Evolutionary conservation across 2,888 invertebrate genomes (phyloP).

Genomic region (Anaspis maculata): DNA sequence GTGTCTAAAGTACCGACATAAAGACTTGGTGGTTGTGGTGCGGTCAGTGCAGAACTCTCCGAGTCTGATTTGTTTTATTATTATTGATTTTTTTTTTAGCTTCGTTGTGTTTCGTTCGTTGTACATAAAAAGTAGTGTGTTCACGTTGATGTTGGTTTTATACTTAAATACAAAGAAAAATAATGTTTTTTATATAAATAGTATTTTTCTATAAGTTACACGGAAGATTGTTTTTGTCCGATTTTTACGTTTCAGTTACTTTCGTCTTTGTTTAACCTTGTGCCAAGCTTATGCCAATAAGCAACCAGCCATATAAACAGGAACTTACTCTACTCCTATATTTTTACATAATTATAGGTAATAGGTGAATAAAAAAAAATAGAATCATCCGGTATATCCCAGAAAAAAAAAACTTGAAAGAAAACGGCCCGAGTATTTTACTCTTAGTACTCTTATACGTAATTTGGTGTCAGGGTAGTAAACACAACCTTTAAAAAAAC

Average conservation of each 20-base stretch:
- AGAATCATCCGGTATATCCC: constrained; percentile 11
- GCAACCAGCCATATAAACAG: constrained; percentile 25
- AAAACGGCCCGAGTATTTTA: constrained; percentile 48
- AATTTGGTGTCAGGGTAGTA: constrained; percentile 81
- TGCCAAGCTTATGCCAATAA: constrained; percentile 27
- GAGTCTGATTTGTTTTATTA: constrained; percentile 4
- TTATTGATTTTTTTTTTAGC: constrained; percentile 22
- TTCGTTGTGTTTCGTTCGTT: constrained; percentile 33
- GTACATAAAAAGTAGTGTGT: constrained; percentile 37
- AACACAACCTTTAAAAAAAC: constrained; percentile 37
- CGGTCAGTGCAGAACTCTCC: neutral
- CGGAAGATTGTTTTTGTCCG: too few species aligned
- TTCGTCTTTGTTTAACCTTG: constrained; percentile 25
- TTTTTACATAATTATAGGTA: constrained; percentile 21
- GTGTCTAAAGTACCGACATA: constrained; percentile 74
- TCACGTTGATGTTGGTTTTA: constrained; percentile 36
- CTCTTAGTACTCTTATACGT: constrained; percentile 73
- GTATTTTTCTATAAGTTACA: constrained; percentile 28
- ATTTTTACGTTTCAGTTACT: too few species aligned
- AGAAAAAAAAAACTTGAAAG: constrained; percentile 14
- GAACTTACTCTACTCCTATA: constrained; percentile 18
- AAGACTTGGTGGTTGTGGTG: constrained; percentile 42
- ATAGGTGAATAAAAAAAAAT: constrained; percentile 1
- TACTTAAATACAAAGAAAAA: constrained; percentile 33
- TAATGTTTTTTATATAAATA: constrained; percentile 30